Base-by-base conservation (phyloP, 1,140 invertebrate species). In the Drosophila lacertosa region DNA sequence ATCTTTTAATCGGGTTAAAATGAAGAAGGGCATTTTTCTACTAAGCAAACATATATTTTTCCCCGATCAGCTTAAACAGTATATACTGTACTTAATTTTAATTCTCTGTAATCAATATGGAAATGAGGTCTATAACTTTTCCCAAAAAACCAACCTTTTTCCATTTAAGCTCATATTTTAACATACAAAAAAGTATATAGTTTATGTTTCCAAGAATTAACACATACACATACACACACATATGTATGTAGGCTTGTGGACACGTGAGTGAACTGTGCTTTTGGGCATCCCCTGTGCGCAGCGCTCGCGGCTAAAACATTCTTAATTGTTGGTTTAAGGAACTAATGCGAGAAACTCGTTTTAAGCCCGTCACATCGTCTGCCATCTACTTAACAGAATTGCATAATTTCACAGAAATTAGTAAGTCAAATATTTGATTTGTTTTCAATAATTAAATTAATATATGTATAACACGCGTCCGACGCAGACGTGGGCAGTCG, bases 391-490 rank as follows among this genome's bases (percentile, higher is more conserved):
- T 51, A 51, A 22, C 11, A 11, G 32, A 37, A 35, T 54, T 39
- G 51, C 51, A 54, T 40, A 40, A 40, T 26, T 53, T 54, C 24
- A 16, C 2, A 16, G 9, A 39, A 54, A 54, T 39, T 39, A 54
- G 20, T 54, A 3, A 40, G 35, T 39, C 13, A 54, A 54, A 40
- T 54, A 39, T 13, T 39, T 37, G 13, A 15, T 40, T 18, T 40
- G 7, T 4, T 15, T 39, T 54, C 15, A 54, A 11, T 39, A 40
- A 48, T 48, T 16, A 18, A 40, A 1, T 3, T 18, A 20, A 50
- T 35, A 32, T 26, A 13, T 22, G 6, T 45, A 24, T 15, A 13
- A 26, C 42, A 45, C 42, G 22, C 22, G 20, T 45, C 22, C 3
- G 13, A n/a, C 1, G 22, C 44, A 15, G 18, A 24, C 33, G n/a